Evolutionary conservation across 2,888 invertebrate species (phyloP), one percentile per base, ranked within the genome.

Genomic region (Aproaerema taeniolella): DNA sequence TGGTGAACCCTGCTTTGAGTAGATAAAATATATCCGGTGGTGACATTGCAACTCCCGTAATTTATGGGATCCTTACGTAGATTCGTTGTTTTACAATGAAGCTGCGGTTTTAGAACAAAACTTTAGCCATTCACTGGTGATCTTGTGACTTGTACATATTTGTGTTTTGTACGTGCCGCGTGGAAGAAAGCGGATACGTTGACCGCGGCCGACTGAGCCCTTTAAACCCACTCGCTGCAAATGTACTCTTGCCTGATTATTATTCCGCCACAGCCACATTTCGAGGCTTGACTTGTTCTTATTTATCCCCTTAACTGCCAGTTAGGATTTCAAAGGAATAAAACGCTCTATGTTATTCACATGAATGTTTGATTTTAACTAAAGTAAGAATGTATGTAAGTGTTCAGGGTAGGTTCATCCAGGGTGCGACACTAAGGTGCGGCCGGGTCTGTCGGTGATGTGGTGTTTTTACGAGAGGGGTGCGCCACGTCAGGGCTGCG

Each of bases 381-480:
- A n/a, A 26, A 5, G 26, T 26, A 26, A 26, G 26, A 9, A 26
- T 26, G n/a, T 26, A 16, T 32, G 17, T 20, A 31, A 4, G 29
- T 11, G 35, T 29, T n/a, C 42, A 51, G 75, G 75, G 73, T 70
- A 64, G 67, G 59, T 63, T 9, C 58, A 67, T 58, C n/a, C 53
- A 65, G 75, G 74, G 75, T 67, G 72, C 67, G 74, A 73, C 73
- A 67, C 61, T 65, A 68, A 76, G 83, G 83, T 77, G 83, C 61
- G 83, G 77, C 72, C 52, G 55, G 66, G 72, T 63, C 72, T 66
- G 65, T 67, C 63, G 72, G 68, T 79, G 80, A 77, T 76, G 58
- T 63, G 72, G 68, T 77, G 74, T 70, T 81, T 85, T 85, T 85
- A 85, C 75, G 82, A 77, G 67, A 63, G 73, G 79, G 85, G 85